Evolutionary conservation across 2,888 invertebrate genomes (phyloP).

Genomic region (Ectemnius continuus): DNA sequence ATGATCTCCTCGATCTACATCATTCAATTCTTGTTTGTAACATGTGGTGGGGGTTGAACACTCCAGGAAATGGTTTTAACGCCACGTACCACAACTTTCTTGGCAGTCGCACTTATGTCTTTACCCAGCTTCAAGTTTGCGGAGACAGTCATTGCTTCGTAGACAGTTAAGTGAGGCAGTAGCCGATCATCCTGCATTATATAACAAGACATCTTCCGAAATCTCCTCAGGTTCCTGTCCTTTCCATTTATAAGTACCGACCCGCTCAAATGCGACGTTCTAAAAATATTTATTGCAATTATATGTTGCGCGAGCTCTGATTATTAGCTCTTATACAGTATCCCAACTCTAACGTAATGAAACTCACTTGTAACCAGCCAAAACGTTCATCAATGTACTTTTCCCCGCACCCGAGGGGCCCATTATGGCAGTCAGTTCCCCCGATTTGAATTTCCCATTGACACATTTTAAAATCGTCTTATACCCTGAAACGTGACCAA

Average conservation of each 20-base stretch:
- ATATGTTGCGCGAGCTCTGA: neutral
- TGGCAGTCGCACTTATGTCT: conserved; percentile 85
- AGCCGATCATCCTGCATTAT: conserved; percentile 97
- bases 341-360: neutral
- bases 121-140: conserved; percentile 95
- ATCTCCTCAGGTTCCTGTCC: conserved; percentile 90
- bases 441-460: conserved; percentile 92
- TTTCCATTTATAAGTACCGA: conserved; percentile 93
- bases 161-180: conserved; percentile 92
- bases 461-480: conserved; percentile 93
- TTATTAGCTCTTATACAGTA: neutral
- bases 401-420: conserved; percentile 93
- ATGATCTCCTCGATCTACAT: conserved; percentile 85
- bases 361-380: conserved; percentile 92
- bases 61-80: neutral
- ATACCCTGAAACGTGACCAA: conserved; percentile 79
- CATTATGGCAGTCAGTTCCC: conserved; percentile 97
- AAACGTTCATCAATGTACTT: conserved; percentile 92
- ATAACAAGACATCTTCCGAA: conserved; percentile 96
- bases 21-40: neutral
- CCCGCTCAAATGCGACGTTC: conserved; percentile 91
- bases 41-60: neutral
- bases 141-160: conserved; percentile 95
- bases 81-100: conserved; percentile 85
- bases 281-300: conserved; percentile 75